Percentiles rank a stretch among this genome's conserved stretches.
Evolutionary conservation across 2,113 vertebrate genomes (phyloP).

Genomic region (Acanthisitta chloris): DNA sequence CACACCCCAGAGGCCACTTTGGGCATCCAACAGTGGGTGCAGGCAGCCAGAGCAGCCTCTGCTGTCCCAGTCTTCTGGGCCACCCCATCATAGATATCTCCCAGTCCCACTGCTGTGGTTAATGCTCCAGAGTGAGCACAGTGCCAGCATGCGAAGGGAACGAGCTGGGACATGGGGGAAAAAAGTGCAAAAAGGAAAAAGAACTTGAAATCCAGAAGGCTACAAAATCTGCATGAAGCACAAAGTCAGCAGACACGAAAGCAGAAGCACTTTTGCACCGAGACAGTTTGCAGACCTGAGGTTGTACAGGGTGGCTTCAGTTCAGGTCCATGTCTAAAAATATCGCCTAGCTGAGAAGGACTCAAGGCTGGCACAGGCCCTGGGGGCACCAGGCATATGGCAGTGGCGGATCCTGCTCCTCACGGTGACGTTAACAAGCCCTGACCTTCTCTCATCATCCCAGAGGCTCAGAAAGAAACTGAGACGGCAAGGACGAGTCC

Average conservation of each 20-base stretch:
- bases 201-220: neutral
- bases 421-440: slow-evolving; percentile 57
- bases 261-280: neutral
- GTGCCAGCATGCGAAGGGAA: neutral
- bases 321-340: slow-evolving; percentile 28
- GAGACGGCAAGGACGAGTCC: slow-evolving; percentile 39
- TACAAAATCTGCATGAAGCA: neutral
- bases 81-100: neutral
- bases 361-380: slow-evolving; percentile 3
- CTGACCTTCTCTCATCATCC: slow-evolving; percentile 62
- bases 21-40: accelerated
- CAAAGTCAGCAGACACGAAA: neutral
- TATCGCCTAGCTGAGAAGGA: neutral
- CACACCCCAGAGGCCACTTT: neutral
- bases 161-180: accelerated
- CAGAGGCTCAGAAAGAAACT: slow-evolving; percentile 30
- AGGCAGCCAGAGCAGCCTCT: neutral
- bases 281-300: neutral
- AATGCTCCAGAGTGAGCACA: accelerated
- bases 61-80: accelerated
- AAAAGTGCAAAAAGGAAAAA: neutral
- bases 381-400: slow-evolving; percentile 50
- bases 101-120: neutral
- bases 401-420: slow-evolving; percentile 13
- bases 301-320: neutral